Percentiles rank a stretch among this genome's conserved stretches.
Evolutionary conservation across 2,113 vertebrate genomes (phyloP).

Genomic region (Ancistrus triradiatus): DNA sequence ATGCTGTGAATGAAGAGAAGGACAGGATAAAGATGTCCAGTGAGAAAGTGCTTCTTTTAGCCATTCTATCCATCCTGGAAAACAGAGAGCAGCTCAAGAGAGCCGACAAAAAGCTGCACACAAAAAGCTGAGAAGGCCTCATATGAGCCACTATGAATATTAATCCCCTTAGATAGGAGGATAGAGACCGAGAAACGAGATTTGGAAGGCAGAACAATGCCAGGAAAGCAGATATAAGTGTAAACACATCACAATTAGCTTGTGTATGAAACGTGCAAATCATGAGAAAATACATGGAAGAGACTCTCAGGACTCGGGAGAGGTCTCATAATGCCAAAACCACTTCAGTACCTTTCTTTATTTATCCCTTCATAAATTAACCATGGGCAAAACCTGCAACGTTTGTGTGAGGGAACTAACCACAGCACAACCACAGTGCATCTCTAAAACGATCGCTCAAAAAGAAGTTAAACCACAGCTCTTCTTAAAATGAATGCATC

Average conservation of each 20-base stretch:
- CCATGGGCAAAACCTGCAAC: too few species aligned
- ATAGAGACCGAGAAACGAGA: slow-evolving; percentile 68
- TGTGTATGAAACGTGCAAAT: slow-evolving; percentile 50
- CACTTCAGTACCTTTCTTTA: too few species aligned
- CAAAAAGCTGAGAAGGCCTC: slow-evolving; percentile 79
- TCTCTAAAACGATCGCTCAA: too few species aligned
- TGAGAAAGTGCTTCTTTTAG: slow-evolving; percentile 79
- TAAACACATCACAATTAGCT: slow-evolving; percentile 13
- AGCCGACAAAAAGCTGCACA: slow-evolving; percentile 77
- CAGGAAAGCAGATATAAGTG: slow-evolving; percentile 8
- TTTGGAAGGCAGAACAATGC: slow-evolving; percentile 67
- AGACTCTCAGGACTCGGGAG: slow-evolving; percentile 62
- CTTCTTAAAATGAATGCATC: too few species aligned
- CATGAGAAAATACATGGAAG: slow-evolving; percentile 54
- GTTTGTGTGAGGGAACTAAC: too few species aligned
- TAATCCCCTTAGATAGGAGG: slow-evolving; percentile 77
- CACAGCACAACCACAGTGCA: too few species aligned
- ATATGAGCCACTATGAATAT: slow-evolving; percentile 97
- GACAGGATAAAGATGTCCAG: slow-evolving; percentile 95
- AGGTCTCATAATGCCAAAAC: too few species aligned
- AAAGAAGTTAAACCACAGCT: too few species aligned
- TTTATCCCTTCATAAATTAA: too few species aligned
- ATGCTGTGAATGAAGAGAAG: slow-evolving; percentile 81
- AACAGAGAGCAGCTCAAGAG: slow-evolving; percentile 75
- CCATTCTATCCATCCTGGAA: slow-evolving; percentile 84